Conservation (phyloP, 2,113 vertebrate species). For the Mugil cephalus region DNA sequence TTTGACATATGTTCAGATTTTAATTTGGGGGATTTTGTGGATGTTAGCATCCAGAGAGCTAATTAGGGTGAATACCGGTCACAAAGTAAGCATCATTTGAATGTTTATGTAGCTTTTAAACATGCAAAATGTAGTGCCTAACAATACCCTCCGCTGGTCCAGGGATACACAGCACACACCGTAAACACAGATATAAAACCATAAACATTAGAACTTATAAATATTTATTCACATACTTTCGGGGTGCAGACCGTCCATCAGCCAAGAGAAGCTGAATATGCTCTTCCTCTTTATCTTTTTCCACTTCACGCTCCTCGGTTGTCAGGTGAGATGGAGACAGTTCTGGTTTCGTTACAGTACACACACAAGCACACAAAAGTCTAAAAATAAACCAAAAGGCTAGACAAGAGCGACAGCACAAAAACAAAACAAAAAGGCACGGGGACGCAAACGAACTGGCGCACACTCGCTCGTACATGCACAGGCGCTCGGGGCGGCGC, state of each 20-base stretch:
- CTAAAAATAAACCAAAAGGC: slow-evolving; percentile 48
- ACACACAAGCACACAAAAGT: slow-evolving; percentile 45
- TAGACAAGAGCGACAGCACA: slow-evolving; percentile 54
- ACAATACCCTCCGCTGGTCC: slow-evolving; percentile 8
- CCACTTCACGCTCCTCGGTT: slow-evolving; percentile 55
- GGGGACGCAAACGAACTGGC: slow-evolving; percentile 28
- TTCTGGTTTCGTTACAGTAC: slow-evolving; percentile 62
- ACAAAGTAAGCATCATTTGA: slow-evolving; percentile 12
- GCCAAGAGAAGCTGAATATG: slow-evolving; percentile 67
- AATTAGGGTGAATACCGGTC: background rate
- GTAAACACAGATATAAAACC: slow-evolving; percentile 48
- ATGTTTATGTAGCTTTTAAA: slow-evolving; percentile 52
- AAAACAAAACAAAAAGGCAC: slow-evolving; percentile 57
- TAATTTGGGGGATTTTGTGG: background rate
- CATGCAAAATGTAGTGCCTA: slow-evolving; percentile 19
- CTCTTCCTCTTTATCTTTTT: slow-evolving; percentile 70
- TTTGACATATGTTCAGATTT: background rate
- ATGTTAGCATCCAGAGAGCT: background rate
- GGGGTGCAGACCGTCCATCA: slow-evolving; percentile 59
- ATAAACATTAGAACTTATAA: slow-evolving; percentile 54
- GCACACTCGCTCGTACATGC: slow-evolving; percentile 17
- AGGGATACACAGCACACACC: slow-evolving; percentile 22
- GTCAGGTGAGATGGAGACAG: slow-evolving; percentile 63
- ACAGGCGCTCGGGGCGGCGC: background rate
- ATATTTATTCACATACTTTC: slow-evolving; percentile 75